Conservation (phyloP, 2,888 invertebrate genomes). For the Rapana venosa region DNA sequence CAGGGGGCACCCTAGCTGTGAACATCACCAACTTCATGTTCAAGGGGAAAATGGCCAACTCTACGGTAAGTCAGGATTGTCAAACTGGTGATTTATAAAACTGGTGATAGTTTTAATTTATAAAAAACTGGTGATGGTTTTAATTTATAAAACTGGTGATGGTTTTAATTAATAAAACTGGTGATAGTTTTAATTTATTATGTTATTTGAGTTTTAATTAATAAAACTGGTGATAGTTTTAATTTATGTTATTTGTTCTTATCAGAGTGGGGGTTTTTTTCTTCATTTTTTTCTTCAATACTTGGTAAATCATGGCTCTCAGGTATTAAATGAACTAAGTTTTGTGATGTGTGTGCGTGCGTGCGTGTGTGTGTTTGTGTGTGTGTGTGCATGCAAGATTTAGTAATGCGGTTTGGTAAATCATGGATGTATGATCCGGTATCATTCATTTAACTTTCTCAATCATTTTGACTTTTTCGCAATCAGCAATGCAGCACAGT, state of each 20-base stretch:
- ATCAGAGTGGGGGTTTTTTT: not conserved
- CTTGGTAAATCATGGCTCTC: not conserved
- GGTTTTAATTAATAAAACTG: not conserved
- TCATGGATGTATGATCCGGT: too few relatives aligned
- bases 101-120: not conserved
- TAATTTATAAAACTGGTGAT: not conserved
- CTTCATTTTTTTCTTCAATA: not conserved
- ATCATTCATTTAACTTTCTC: too few relatives aligned
- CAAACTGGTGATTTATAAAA: not conserved
- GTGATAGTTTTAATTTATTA: not conserved
- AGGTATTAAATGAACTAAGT: not conserved
- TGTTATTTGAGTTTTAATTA: not conserved
- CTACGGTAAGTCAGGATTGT: not conserved
- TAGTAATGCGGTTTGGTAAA: not conserved
- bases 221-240: not conserved
- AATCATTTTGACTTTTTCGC: too few relatives aligned
- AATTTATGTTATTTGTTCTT: not conserved
- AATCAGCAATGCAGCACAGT: too few relatives aligned
- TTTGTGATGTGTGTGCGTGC: not conserved
- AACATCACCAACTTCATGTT: slow-evolving; percentile 55
- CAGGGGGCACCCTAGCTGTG: slow-evolving; percentile 64
- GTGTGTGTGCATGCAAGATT: not conserved
- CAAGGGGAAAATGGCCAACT: slow-evolving; percentile 29
- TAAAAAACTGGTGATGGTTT: too few relatives aligned
- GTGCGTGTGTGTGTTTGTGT: not conserved